These are phyloP conservation scores for Colaptes auratus DNA, from an alignment of 2,113 vertebrate species.

Conservation along the genomic window DNA sequence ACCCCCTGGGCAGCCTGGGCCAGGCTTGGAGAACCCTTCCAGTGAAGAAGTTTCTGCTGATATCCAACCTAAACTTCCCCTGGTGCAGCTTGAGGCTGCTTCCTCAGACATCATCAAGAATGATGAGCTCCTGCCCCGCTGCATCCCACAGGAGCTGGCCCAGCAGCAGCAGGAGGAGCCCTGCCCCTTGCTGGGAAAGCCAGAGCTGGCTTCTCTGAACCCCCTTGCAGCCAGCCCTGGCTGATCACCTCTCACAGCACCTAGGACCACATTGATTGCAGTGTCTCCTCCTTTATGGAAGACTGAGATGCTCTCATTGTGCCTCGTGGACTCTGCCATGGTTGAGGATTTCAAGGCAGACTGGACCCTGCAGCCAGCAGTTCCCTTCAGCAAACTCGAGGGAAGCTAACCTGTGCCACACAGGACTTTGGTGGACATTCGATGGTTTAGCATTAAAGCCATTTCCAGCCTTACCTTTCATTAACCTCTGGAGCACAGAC, in stretches of 20 bases:
- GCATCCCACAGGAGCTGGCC: rapidly evolving
- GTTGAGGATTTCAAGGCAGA: rapidly evolving
- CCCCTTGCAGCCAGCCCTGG: rapidly evolving
- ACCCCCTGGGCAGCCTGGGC: too few species aligned
- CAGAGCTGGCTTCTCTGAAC: not conserved
- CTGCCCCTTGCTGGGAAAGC: too few species aligned
- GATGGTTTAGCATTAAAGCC: not conserved
- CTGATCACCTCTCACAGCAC: not conserved
- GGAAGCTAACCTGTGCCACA: rapidly evolving
- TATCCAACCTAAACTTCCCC: too few species aligned
- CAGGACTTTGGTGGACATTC: not conserved
- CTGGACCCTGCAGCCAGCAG: not conserved
- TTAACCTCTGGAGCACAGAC: not conserved
- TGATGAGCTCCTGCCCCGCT: rapidly evolving
- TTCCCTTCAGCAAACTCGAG: not conserved
- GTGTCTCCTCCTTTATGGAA: not conserved
- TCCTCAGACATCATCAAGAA: too few species aligned
- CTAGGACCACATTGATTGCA: not conserved
- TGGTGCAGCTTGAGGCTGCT: too few species aligned
- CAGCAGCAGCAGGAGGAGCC: not conserved
- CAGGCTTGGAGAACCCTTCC: too few species aligned
- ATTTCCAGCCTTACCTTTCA: not conserved
- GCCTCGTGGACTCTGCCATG: not conserved
- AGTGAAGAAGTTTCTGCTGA: too few species aligned
- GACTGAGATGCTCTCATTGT: not conserved